These are phyloP conservation scores for Sesia bembeciformis DNA, from an alignment of 2,888 invertebrate genomes.

Conservation along the genomic window DNA sequence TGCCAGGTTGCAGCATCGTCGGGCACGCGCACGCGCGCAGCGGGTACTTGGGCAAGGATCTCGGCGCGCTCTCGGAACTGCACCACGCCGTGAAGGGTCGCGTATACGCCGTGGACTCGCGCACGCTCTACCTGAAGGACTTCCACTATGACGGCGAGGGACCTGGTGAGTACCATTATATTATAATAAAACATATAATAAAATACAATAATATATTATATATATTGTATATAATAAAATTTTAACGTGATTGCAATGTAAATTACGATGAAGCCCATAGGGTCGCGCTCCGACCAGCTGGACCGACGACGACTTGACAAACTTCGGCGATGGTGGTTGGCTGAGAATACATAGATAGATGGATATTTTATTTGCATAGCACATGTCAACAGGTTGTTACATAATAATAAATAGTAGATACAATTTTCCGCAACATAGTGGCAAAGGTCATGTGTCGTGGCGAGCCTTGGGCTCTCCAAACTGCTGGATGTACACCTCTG, in stretches of 20 bases:
- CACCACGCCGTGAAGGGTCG: conserved; percentile 90
- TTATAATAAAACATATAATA: background rate
- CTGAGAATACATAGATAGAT: no score
- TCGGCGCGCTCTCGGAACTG: conserved; percentile 84
- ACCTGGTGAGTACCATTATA: conserved; percentile 78
- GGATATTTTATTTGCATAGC: no score
- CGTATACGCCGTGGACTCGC: conserved; percentile 90
- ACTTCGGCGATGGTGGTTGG: no score
- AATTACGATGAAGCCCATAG: no score
- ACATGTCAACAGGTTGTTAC: no score
- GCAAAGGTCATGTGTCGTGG: no score
- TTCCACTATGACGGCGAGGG: conserved; percentile 94
- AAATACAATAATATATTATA: background rate
- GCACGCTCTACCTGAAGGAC: conserved; percentile 89
- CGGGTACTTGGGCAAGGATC: conserved; percentile 82
- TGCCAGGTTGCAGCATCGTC: conserved; percentile 5
- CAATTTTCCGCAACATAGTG: no score
- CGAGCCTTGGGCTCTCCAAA: no score
- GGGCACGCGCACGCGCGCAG: conserved; percentile 14
- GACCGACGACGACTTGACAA: no score
- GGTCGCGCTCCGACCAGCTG: no score
- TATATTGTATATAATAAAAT: background rate
- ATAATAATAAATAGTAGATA: no score
- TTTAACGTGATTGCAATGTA: background rate
- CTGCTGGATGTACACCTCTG: no score